Conservation (phyloP, 2,113 vertebrate genomes). For the Stigmatopora nigra region DNA sequence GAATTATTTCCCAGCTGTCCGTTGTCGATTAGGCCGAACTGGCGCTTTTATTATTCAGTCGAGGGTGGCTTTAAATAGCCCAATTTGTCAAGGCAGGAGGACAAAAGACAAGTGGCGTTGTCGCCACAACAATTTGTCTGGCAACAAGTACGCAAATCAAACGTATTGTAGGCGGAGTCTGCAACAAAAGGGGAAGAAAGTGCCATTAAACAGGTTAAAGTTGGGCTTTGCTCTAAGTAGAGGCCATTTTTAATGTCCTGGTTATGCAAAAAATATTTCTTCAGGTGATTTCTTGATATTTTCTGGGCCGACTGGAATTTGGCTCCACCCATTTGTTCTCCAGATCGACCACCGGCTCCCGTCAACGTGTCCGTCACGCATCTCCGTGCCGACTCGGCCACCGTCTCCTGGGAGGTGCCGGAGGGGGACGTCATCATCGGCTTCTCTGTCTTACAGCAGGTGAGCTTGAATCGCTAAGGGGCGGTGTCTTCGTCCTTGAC, state of each 20-base stretch:
- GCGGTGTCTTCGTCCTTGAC: no score
- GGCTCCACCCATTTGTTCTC: conserved; percentile 5
- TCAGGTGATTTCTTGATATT: no score
- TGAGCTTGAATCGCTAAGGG: conserved; percentile 40
- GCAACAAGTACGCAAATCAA: background rate
- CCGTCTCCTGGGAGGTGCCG: conserved; percentile 93
- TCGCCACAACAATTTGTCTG: background rate
- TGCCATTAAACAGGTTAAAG: no score
- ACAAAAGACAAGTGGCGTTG: background rate
- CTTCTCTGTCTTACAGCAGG: conserved; percentile 95
- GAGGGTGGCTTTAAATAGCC: conserved; percentile 9
- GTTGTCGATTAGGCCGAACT: no score
- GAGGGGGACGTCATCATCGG: conserved; percentile 94
- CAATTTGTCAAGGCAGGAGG: background rate
- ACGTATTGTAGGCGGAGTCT: background rate
- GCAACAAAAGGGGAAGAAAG: no score
- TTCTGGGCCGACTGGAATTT: background rate
- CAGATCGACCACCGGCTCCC: conserved; percentile 88
- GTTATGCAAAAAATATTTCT: no score
- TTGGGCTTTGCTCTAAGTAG: no score
- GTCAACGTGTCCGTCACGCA: conserved; percentile 94
- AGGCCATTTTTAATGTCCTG: no score
- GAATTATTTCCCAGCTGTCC: no score
- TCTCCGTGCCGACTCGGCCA: conserved; percentile 91
- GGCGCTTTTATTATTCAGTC: no score